phyloP scores from a whole-genome alignment of 2,888 invertebrate species.

The Choreutis nemorana region DNA sequence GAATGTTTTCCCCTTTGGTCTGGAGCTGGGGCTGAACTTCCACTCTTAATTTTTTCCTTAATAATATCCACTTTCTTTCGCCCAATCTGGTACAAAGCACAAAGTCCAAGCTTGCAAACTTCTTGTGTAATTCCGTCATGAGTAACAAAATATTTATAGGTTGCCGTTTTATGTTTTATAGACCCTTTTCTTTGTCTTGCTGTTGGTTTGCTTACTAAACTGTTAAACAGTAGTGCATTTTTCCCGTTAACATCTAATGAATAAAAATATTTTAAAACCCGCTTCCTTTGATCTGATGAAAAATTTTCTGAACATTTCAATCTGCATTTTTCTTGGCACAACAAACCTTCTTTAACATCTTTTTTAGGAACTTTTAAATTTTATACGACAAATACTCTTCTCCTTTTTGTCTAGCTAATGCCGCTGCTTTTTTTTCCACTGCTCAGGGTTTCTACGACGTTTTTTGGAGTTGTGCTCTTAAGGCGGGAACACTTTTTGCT shows the following conservation, averaged over 20 bases:
- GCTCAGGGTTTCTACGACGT: conserved; percentile 8
- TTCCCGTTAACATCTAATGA: conserved; percentile 8
- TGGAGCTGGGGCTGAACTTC: no score
- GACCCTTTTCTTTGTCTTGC: conserved; percentile 5
- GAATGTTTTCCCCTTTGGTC: neutral
- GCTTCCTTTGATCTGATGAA: conserved; percentile 6
- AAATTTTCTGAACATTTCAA: conserved; percentile 8
- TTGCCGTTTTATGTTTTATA: no score
- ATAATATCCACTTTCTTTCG: conserved; percentile 2
- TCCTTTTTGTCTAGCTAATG: conserved; percentile 8
- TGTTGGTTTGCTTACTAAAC: conserved; percentile 7
- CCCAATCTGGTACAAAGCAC: conserved; percentile 5
- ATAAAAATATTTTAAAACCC: conserved; percentile 8
- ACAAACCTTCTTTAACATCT: conserved; percentile 7
- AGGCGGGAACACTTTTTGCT: no score
- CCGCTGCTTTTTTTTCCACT: conserved; percentile 9
- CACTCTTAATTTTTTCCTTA: conserved; percentile 3
- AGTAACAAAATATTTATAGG: conserved; percentile 10
- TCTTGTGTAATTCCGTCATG: conserved; percentile 5
- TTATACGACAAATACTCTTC: no score
- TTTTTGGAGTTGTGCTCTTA: conserved; percentile 10
- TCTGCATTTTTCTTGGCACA: conserved; percentile 9
- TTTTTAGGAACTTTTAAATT: conserved; percentile 7
- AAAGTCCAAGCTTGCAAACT: conserved; percentile 9
- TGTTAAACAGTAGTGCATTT: conserved; percentile 8